Evolutionary conservation across 1,140 invertebrate species (phyloP), one percentile per base, ranked within the genome.

Genomic region (Cephus cinctus): DNA sequence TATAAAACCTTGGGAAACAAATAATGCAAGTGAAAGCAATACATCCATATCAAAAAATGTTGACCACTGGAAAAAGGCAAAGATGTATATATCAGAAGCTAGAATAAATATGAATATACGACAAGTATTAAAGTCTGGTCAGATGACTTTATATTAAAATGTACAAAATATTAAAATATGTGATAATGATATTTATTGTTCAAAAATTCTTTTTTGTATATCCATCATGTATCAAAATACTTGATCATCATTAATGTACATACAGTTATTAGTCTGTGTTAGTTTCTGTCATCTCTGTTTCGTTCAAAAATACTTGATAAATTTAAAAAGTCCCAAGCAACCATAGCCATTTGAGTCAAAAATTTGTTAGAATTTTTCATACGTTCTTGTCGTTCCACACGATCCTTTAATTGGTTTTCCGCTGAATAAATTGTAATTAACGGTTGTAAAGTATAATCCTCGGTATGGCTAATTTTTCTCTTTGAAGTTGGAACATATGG

Each of bases 81-180:
- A 68, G 32, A 54, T 61, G 19, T 88, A 86, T 62, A 67, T 88
- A 22, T 65, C 58, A 9, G 69, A 80, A 59, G 81, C 81, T 5
- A 80, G 88, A 58, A 87, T 90, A 45, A 90, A 90, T 77, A 76
- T 90, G 5, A 90, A 89, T 79, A 79, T 89, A 12, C 75, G 88
- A 63, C 87, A 90, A 74, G 87, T 90, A 14, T 63, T 84, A 38
- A 67, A 64, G 55, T 56, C 69, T 42, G 79, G 75, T 47, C 73
- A 79, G 46, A 54, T 50, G 18, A 50, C 12, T 48, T 40, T 64
- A 54, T 55, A 43, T 42, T 6, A 43, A 2, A 41, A 36, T 11
- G 34, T 36, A 1, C n/a, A n/a, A n/a, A n/a, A n/a, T n/a, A n/a
- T n/a, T n/a, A 27, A 27, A 27, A n/a, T 27, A 27, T 27, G n/a